These are phyloP conservation scores for Eueremaeus valkanovi DNA, from an alignment of 2,888 invertebrate genomes.

Conservation along the genomic window DNA sequence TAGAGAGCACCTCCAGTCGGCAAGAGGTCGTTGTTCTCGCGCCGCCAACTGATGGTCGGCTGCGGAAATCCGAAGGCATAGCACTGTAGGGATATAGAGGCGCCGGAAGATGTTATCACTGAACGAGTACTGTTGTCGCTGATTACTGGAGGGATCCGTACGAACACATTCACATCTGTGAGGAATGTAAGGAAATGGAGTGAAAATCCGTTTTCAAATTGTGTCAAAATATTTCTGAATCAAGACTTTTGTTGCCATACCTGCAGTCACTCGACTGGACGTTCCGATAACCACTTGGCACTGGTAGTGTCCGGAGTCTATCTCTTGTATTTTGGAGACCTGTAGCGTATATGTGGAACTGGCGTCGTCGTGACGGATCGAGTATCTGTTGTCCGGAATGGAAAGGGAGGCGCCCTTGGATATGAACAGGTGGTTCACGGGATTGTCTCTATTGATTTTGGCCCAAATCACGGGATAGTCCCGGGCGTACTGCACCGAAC, in stretches of 20 bases:
- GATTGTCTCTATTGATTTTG: constrained; percentile 60
- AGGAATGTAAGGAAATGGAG: not conserved
- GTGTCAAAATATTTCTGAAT: not conserved
- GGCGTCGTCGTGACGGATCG: constrained; percentile 45
- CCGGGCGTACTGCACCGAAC: constrained; percentile 80
- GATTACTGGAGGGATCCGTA: constrained; percentile 79
- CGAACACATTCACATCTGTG: constrained; percentile 71
- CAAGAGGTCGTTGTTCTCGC: constrained; percentile 86
- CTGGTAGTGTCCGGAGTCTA: constrained; percentile 79
- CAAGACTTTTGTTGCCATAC: not conserved
- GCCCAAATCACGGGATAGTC: constrained; percentile 72
- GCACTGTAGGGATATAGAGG: constrained; percentile 63
- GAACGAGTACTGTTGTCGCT: constrained; percentile 88
- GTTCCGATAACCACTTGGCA: constrained; percentile 79
- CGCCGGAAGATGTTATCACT: constrained; percentile 56
- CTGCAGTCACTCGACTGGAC: constrained; percentile 70
- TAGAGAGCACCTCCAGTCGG: constrained; percentile 62
- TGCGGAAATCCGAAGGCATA: constrained; percentile 80
- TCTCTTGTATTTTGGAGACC: constrained; percentile 75
- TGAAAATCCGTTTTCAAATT: not conserved
- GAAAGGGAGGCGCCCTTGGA: constrained; percentile 45
- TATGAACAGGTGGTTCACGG: constrained; percentile 46
- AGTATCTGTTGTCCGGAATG: constrained; percentile 47
- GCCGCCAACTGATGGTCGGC: constrained; percentile 79
- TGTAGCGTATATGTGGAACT: constrained; percentile 47